Conservation (phyloP, 1,140 invertebrate genomes). For the Caenorhabditis briggsae region DNA sequence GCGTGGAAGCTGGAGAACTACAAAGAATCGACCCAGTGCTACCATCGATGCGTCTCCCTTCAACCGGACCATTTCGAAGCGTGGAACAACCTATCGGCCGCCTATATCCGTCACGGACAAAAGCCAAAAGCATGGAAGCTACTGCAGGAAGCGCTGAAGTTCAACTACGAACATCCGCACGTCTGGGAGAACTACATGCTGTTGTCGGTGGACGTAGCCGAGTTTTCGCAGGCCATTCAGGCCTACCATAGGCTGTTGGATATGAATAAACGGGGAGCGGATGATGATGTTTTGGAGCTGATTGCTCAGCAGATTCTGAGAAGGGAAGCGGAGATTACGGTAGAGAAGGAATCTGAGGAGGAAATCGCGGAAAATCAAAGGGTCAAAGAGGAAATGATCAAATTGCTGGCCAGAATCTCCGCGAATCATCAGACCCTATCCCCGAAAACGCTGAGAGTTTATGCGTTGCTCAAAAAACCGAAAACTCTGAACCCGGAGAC, state of each 20-base stretch:
- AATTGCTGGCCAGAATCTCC: conserved; percentile 47
- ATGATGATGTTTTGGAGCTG: conserved; percentile 58
- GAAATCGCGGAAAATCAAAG: conserved; percentile 2
- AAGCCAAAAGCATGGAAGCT: conserved; percentile 81
- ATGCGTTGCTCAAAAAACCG: conserved; percentile 57
- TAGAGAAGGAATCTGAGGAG: not conserved
- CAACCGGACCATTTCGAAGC: conserved; percentile 91
- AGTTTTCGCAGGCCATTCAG: conserved; percentile 43
- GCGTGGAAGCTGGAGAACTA: conserved; percentile 86
- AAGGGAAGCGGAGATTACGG: conserved; percentile 19
- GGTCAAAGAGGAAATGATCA: conserved; percentile 56
- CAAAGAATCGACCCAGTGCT: conserved; percentile 87
- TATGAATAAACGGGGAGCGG: conserved; percentile 53
- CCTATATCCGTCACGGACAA: conserved; percentile 88
- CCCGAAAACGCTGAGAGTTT: conserved; percentile 1
- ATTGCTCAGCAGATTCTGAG: conserved; percentile 36
- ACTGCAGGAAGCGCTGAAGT: conserved; percentile 88
- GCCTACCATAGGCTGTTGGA: conserved; percentile 56
- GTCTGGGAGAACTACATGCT: conserved; percentile 88
- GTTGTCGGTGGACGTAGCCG: conserved; percentile 56
- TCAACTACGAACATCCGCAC: conserved; percentile 94
- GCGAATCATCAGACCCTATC: conserved; percentile 57
- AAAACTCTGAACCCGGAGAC: not conserved
- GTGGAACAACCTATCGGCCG: conserved; percentile 96
- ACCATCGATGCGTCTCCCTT: conserved; percentile 86